Base-by-base conservation (phyloP, 1,140 invertebrate species). In the Papilio glaucus region DNA sequence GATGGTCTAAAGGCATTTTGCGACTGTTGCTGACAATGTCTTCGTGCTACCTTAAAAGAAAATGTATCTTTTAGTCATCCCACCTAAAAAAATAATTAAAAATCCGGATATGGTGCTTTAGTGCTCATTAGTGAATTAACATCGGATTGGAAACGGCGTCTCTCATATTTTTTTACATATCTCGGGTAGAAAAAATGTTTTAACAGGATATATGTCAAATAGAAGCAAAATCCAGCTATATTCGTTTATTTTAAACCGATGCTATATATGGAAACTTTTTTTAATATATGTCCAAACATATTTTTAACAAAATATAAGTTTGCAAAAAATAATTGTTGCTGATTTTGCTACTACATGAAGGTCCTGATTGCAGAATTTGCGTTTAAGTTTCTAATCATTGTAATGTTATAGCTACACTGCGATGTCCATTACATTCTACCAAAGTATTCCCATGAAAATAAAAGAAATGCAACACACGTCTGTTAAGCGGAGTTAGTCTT, bases 401-500 rank as follows among this genome's bases (percentile, higher is more conserved):
- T 37, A 15, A 38, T 21, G 38, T 65, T 15, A 24, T 65, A 67
- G 29, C 29, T 65, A 21, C 18, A 21, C 18, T 42, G 63, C 38
- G 10, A 41, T 42, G 63, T 68, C 38, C 12, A 45, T 45, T 68
- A 39, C 38, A 42, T 68, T 68, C 63, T 68, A 68, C 63, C 63
- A 68, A 68, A 68, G 63, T 45, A 68, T 68, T 29, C 21, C 21
- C 26, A 67, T 67, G n/a, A 67, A 39, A 24, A 39, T 39, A 65
- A 63, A 18, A 18, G 26, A 39, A 13, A 39, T 41, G 62, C 62
- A 24, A 18, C 42, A 53, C 49, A 24, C 24, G 18, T 53, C 21
- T 24, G 49, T 21, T 4, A 13, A 24, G 8, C 4, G 49, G 49
- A 9, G 21, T 26, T 57, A 26, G 21, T 57, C 12, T 57, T 26